Base-by-base conservation (phyloP, 1,140 invertebrate species). In the Anthonomus grandis region DNA sequence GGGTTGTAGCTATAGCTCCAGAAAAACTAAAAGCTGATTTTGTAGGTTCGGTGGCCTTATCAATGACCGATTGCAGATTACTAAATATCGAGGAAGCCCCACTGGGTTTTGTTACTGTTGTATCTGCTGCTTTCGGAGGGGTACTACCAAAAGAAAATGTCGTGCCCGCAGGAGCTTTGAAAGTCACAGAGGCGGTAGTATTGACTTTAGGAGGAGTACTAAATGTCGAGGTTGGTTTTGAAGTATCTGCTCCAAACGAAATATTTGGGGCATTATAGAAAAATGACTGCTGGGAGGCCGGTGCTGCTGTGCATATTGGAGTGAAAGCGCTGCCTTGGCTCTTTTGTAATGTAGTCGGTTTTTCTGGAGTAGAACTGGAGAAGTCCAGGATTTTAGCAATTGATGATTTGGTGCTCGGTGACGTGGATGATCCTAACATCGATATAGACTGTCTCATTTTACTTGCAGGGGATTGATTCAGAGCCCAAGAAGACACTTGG, bases 401-500 rank as follows among this genome's bases (percentile, higher is more conserved):
- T 25, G 48, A 9, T 39, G 31, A 36, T 46, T 57, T 59, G 13
- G 37, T 2, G 34, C 63, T 57, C 4, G 66, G 66, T 1, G 64
- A 64, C 36, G 63, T 31, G 15, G 44, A 36, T n/a, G 50, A 41
- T 3, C 50, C 59, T 49, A 64, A 36, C n/a, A 59, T 48, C 0
- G 56, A 42, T 27, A 66, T 53, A 1, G 57, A 56, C 19, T 56
- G 36, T 37, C 57, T 55, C 10, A 34, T 31, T 46, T 54, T 62
- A 27, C 31, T 56, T n/a, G 42, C 42, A 10, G 63, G 55, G 2
- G 64, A 60, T 17, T 50, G 46, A 37, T 56, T 51, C 10, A 63
- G 47, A 3, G 52, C 15, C 23, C 59, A 63, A 41, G 27, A 59
- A 4, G 59, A 53, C 13, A 68, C 34, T 52, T 68, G 62, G n/a